Conservation (phyloP, 2,797 vertebrate genomes). For the Liparis tanakae region DNA sequence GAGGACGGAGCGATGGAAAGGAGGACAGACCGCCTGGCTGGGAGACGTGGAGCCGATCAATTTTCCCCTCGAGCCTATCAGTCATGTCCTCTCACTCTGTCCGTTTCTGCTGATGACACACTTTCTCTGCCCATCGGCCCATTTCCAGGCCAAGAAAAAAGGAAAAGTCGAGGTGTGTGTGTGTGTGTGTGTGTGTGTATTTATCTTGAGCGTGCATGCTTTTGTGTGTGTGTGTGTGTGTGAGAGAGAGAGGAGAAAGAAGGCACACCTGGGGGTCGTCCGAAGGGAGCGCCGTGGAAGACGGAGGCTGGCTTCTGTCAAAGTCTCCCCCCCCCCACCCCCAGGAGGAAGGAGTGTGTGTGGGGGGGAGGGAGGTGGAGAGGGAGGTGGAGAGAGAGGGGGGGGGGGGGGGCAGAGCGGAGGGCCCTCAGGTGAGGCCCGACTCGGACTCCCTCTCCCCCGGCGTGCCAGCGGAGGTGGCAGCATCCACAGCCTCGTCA, state of each 20-base stretch:
- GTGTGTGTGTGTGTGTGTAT: conserved; percentile 52
- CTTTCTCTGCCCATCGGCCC: conserved; percentile 79
- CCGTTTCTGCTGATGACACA: conserved; percentile 83
- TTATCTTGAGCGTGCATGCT: conserved; percentile 38
- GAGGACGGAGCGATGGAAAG: conserved; percentile 53
- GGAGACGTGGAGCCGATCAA: conserved; percentile 79
- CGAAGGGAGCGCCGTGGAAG: conserved; percentile 32
- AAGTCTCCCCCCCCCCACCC: conserved; percentile 15
- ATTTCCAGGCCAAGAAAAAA: conserved; percentile 73
- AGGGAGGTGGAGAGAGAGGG: conserved; percentile 4
- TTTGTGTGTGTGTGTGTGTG: conserved; percentile 48
- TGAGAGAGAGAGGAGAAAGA: not conserved
- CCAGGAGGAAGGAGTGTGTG: conserved; percentile 36
- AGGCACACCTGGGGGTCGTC: conserved; percentile 63
- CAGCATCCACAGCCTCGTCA: conserved; percentile 90
- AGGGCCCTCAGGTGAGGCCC: conserved; percentile 80
- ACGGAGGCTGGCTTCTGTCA: conserved; percentile 58
- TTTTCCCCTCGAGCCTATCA: conserved; percentile 78
- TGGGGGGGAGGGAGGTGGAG: conserved; percentile 27
- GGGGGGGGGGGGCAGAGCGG: conserved; percentile 33
- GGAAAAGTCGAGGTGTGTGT: conserved; percentile 52
- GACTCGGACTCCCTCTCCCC: conserved; percentile 85
- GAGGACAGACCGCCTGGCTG: conserved; percentile 66
- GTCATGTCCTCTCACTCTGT: conserved; percentile 79
- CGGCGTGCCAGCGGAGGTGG: conserved; percentile 82